phyloP scores from a whole-genome alignment of 2,113 vertebrate genomes.

The Pipra filicauda region DNA sequence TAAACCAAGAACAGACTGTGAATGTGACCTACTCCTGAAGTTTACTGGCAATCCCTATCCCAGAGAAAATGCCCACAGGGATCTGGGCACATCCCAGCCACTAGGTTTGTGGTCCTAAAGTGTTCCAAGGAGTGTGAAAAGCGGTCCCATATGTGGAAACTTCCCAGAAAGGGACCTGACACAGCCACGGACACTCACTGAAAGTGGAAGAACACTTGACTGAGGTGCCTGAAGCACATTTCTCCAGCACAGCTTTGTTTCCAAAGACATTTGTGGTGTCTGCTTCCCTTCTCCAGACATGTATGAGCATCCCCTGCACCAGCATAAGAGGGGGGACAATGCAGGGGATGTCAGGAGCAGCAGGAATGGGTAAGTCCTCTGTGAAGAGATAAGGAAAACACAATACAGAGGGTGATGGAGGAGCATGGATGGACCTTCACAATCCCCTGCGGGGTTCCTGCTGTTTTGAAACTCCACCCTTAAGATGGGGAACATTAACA shows the following conservation, averaged over 20 bases:
- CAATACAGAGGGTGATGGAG: neutral
- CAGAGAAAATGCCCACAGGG: neutral
- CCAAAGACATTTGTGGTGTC: neutral
- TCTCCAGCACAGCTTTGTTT: neutral
- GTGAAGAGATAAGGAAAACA: neutral
- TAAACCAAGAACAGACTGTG: neutral
- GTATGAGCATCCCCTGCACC: neutral
- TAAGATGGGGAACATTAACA: neutral
- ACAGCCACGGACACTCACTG: neutral
- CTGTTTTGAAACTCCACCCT: neutral
- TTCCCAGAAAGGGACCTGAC: neutral
- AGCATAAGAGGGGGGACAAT: neutral
- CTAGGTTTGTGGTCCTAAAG: neutral
- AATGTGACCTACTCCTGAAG: neutral
- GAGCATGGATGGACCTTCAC: rapidly evolving
- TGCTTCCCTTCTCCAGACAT: neutral
- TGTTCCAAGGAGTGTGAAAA: neutral
- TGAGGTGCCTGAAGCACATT: neutral
- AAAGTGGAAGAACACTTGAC: neutral
- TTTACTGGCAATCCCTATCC: neutral
- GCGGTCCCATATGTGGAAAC: neutral
- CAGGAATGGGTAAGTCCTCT: neutral
- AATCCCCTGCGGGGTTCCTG: neutral
- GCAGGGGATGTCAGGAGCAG: neutral
- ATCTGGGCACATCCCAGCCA: neutral